These are phyloP conservation scores for Sebastes cheni DNA, from an alignment of 2,797 vertebrate species.

Conservation along the genomic window DNA sequence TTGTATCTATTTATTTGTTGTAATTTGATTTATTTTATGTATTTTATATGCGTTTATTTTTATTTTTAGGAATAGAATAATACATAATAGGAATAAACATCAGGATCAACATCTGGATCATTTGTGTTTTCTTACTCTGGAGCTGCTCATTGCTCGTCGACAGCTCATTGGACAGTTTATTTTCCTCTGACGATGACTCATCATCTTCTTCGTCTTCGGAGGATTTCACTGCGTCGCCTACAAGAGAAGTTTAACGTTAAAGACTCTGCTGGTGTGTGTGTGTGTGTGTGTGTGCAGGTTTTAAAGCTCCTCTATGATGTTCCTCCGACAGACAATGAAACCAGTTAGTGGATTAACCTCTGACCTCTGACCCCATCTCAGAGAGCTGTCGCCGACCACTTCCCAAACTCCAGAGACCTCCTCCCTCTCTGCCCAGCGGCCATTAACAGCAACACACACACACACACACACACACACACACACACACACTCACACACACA, in stretches of 20 bases:
- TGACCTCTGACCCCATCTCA: conserved; percentile 8
- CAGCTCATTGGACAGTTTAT: conserved; percentile 77
- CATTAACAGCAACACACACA: not conserved
- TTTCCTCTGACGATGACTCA: conserved; percentile 93
- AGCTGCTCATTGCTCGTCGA: conserved; percentile 72
- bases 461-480: too few species aligned
- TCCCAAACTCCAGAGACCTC: conserved; percentile 30
- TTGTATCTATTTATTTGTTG: too few species aligned
- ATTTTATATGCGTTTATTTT: too few species aligned
- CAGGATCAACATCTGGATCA: too few species aligned
- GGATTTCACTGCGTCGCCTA: conserved; percentile 85
- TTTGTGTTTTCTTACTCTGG: conserved; percentile 50
- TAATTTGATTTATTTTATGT: too few species aligned
- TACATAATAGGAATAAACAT: too few species aligned
- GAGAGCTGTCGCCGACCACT: conserved; percentile 24
- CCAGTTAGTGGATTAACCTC: conserved; percentile 21
- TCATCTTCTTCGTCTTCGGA: conserved; percentile 92
- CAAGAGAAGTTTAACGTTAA: not conserved
- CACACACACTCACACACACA: too few species aligned
- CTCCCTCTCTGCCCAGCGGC: not conserved
- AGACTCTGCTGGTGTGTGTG: not conserved
- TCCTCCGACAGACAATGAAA: not conserved
- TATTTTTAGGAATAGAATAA: too few species aligned
- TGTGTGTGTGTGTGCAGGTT: not conserved
- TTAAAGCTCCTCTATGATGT: not conserved